phyloP scores from a whole-genome alignment of 1,140 invertebrate species.

The Temnothorax longispinosus region DNA sequence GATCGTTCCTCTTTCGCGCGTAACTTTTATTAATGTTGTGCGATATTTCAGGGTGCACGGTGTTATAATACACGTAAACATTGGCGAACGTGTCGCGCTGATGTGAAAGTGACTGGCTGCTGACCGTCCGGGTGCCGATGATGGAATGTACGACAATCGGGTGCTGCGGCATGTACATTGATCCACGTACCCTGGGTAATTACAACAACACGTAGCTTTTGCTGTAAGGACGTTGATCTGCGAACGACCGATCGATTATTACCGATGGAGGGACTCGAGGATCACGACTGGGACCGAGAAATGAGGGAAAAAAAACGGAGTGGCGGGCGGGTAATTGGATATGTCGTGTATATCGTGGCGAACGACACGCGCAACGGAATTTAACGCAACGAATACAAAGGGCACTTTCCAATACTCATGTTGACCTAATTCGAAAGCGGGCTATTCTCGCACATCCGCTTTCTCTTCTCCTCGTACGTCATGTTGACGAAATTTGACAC shows the following conservation, averaged over 20 bases:
- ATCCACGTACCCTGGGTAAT: conserved; percentile 65
- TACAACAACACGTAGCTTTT: not conserved
- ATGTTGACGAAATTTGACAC: conserved; percentile 18
- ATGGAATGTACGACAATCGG: conserved; percentile 71
- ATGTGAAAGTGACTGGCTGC: conserved; percentile 72
- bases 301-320: not conserved
- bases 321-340: not conserved
- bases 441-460: conserved; percentile 18
- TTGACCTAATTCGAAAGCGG: conserved; percentile 42
- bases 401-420: conserved; percentile 23
- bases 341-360: not conserved
- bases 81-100: conserved; percentile 48
- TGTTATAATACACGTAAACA: conserved; percentile 67
- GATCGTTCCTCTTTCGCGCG: conserved; percentile 10
- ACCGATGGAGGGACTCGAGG: not conserved
- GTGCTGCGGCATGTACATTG: conserved; percentile 57
- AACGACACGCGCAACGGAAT: not conserved
- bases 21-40: conserved; percentile 57
- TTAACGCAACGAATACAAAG: not conserved
- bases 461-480: conserved; percentile 14
- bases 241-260: not conserved
- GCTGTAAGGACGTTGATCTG: not conserved
- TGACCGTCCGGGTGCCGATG: conserved; percentile 40
- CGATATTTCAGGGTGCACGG: conserved; percentile 68
- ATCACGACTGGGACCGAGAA: not conserved